These are phyloP conservation scores for Vollenhovia emeryi DNA, from an alignment of 1,140 invertebrate genomes.

Conservation along the genomic window DNA sequence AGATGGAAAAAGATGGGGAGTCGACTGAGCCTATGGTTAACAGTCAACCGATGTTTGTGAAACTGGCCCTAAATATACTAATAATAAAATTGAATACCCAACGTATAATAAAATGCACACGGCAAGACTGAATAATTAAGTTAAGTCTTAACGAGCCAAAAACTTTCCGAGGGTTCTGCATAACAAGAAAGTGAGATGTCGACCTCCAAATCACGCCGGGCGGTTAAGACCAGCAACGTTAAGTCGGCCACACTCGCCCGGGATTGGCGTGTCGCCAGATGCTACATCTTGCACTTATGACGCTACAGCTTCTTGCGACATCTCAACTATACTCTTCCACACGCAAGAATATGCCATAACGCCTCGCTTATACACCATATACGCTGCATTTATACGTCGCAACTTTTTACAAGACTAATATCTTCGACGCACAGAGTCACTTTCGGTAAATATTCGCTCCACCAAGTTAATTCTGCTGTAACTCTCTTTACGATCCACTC, in stretches of 20 bases:
- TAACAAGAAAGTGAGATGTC: conserved; percentile 26
- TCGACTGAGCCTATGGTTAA: too few species aligned
- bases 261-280: conserved; percentile 41
- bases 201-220: conserved; percentile 30
- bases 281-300: conserved; percentile 47
- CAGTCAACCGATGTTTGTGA: too few species aligned
- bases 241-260: conserved; percentile 23
- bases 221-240: conserved; percentile 40
- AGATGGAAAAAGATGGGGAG: too few species aligned
- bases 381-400: neutral
- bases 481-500: neutral
- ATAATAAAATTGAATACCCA: too few species aligned
- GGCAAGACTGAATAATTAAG: neutral
- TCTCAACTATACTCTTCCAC: conserved; percentile 22
- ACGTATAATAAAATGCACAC: too few species aligned
- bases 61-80: too few species aligned
- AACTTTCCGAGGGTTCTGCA: neutral
- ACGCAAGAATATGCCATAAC: conserved; percentile 22
- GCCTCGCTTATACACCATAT: neutral
- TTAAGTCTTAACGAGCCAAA: neutral
- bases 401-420: neutral
- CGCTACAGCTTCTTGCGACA: conserved; percentile 36
- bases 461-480: neutral
- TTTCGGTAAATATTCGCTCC: neutral
- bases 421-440: neutral